Conservation (phyloP, 2,888 invertebrate genomes). For the Seira ritae region DNA sequence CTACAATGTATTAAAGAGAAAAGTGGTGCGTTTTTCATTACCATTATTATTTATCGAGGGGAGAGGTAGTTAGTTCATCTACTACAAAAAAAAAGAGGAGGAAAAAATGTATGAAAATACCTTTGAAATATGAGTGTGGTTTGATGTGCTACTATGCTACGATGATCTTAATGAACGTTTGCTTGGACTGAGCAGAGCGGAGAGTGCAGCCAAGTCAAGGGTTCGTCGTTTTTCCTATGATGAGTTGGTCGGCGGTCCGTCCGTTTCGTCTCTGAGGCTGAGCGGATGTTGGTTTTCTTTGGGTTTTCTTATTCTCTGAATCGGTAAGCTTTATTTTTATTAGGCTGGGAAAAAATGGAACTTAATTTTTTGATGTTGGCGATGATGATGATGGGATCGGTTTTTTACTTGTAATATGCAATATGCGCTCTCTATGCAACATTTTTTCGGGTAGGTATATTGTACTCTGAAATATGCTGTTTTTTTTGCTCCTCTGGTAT, state of each 20-base stretch:
- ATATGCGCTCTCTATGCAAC: background rate
- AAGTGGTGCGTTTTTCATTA: constrained; percentile 4
- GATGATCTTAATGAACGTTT: background rate
- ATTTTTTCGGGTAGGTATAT: constrained; percentile 12
- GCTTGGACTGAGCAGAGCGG: background rate
- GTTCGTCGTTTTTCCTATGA: background rate
- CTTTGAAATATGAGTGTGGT: background rate
- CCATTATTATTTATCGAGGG: background rate
- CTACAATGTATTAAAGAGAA: constrained; percentile 13
- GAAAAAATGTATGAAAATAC: constrained; percentile 5
- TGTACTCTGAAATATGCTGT: background rate
- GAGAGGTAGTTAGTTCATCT: background rate
- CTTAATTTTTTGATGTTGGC: background rate
- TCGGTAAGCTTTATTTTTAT: background rate
- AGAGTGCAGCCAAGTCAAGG: background rate
- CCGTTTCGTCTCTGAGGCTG: background rate
- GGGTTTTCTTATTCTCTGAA: background rate
- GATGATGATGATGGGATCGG: background rate
- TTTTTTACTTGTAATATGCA: background rate
- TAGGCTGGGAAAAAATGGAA: constrained; percentile 13
- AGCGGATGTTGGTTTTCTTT: constrained; percentile 8
- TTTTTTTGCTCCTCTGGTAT: background rate
- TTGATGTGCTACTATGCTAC: background rate
- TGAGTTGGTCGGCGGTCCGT: background rate
- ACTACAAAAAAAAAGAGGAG: background rate